Conservation (phyloP, 1,140 invertebrate genomes). For the Ruditapes philippinarum region DNA sequence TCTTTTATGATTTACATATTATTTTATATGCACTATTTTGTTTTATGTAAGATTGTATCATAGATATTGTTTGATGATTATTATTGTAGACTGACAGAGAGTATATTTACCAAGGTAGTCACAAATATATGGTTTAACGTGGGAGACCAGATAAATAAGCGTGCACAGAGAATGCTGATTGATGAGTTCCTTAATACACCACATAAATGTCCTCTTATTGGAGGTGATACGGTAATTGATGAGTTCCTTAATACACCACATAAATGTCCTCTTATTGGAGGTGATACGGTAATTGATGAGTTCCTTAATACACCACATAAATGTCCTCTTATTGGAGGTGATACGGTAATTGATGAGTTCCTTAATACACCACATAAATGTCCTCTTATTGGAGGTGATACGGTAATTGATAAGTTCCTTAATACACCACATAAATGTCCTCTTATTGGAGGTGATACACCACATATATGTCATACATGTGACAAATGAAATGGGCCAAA, state of each 20-base stretch:
- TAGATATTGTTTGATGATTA: no score
- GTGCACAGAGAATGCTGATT: not conserved
- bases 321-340: no score
- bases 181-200: slow-evolving; percentile 32
- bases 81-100: slow-evolving; percentile 17
- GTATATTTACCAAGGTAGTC: not conserved
- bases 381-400: not conserved
- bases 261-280: not conserved
- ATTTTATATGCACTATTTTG: no score
- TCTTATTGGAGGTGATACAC: not conserved
- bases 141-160: not conserved
- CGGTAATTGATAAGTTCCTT: slow-evolving; percentile 32
- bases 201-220: not conserved
- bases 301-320: no score
- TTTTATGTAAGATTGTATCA: no score
- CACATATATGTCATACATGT: no score
- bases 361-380: slow-evolving; percentile 22
- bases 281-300: not conserved
- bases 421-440: slow-evolving; percentile 2
- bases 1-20: no score
- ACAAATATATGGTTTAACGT: not conserved
- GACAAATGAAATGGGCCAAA: no score
- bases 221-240: not conserved
- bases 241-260: slow-evolving; percentile 39
- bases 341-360: slow-evolving; percentile 3